Percentiles rank a stretch among this genome's conserved stretches.
Evolutionary conservation across 1,140 invertebrate genomes (phyloP).

Genomic region (Calliopsis andreniformis): DNA sequence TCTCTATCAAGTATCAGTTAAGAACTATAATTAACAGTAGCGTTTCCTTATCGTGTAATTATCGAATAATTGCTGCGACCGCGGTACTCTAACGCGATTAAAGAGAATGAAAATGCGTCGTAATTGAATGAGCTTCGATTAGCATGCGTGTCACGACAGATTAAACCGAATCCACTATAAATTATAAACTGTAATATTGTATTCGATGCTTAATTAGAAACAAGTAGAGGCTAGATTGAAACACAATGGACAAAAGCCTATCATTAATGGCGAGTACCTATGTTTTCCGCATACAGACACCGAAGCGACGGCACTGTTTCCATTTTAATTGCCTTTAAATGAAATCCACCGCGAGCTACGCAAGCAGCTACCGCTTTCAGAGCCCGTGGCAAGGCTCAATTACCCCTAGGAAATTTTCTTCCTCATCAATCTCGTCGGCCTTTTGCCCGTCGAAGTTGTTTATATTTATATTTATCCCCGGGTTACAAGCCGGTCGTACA

Average conservation of each 20-base stretch:
- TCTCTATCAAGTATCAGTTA: not conserved
- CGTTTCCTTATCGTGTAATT: constrained; percentile 33
- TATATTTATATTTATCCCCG: constrained; percentile 73
- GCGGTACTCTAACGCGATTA: constrained; percentile 8
- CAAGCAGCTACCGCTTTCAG: constrained; percentile 14
- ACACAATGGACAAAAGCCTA: not conserved
- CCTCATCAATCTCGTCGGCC: constrained; percentile 68
- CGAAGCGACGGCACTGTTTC: constrained; percentile 7
- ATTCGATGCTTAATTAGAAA: not conserved
- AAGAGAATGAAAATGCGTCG: constrained; percentile 9
- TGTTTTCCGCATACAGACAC: constrained; percentile 12
- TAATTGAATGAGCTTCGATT: constrained; percentile 34
- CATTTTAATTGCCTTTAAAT: constrained; percentile 55
- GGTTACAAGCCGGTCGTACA: constrained; percentile 59
- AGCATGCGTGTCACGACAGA: constrained; percentile 15
- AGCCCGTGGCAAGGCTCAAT: constrained; percentile 53
- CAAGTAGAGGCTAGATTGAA: constrained; percentile 1
- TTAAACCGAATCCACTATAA: constrained; percentile 3
- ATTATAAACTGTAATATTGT: constrained; percentile 17
- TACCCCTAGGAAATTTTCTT: constrained; percentile 65
- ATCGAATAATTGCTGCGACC: constrained; percentile 27
- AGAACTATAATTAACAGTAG: constrained; percentile 34
- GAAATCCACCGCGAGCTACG: not conserved
- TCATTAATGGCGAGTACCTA: constrained; percentile 19
- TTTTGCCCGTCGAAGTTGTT: constrained; percentile 64